Percentiles rank a stretch among this genome's conserved stretches.
Evolutionary conservation across 1,140 invertebrate species (phyloP).

Genomic region (Stegodyphus mimosarum): DNA sequence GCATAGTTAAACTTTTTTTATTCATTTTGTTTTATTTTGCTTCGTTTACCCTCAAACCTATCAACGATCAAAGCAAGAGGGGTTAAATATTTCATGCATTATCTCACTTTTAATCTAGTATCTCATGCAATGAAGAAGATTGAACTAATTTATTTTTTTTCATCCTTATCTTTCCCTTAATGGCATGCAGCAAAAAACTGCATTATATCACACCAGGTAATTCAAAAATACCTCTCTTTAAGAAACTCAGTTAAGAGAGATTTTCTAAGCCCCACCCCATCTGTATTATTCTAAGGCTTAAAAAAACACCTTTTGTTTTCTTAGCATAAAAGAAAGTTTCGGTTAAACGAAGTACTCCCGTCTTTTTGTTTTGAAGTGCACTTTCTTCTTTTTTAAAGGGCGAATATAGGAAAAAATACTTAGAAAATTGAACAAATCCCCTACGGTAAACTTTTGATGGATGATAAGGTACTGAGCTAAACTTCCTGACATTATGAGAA

Average conservation of each 20-base stretch:
- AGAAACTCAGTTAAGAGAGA: constrained; percentile 3
- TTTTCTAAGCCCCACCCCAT: neutral
- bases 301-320: constrained; percentile 5
- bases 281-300: constrained; percentile 2
- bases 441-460: constrained; percentile 35
- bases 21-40: no score
- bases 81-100: constrained; percentile 24
- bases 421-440: constrained; percentile 41
- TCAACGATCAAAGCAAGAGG: neutral
- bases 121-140: constrained; percentile 2
- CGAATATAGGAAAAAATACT: neutral
- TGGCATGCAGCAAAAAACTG: neutral
- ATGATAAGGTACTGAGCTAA: constrained; percentile 16
- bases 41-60: no score
- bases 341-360: no score
- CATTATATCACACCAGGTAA: constrained; percentile 11
- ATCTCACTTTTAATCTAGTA: constrained; percentile 17
- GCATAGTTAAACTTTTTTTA: no score
- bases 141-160: constrained; percentile 7
- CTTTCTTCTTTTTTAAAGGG: neutral
- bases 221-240: neutral
- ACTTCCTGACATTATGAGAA: neutral
- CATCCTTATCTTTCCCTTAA: constrained; percentile 23
- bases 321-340: neutral
- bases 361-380: no score